Evolutionary conservation across 1,140 invertebrate genomes (phyloP).

Genomic region (Temnothorax nylanderi): DNA sequence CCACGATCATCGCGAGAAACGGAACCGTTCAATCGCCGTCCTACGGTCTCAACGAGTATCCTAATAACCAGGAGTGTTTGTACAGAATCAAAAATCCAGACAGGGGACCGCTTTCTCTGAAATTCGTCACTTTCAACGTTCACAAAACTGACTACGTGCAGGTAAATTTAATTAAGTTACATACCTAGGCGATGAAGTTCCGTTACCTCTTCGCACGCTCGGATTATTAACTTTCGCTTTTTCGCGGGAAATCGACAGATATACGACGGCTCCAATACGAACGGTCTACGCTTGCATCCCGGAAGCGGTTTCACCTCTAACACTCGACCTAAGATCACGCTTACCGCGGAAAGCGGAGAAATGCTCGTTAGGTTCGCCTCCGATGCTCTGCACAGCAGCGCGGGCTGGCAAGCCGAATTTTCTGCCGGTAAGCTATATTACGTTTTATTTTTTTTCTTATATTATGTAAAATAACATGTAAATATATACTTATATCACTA

Average conservation of each 20-base stretch:
- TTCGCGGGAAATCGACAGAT: slow-evolving; percentile 84
- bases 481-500: slow-evolving; percentile 16
- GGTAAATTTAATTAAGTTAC: slow-evolving; percentile 80
- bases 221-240: slow-evolving; percentile 14
- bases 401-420: slow-evolving; percentile 95
- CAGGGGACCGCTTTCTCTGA: slow-evolving; percentile 93
- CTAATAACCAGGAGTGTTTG: slow-evolving; percentile 96
- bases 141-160: slow-evolving; percentile 95
- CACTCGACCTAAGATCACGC: slow-evolving; percentile 92
- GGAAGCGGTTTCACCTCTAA: slow-evolving; percentile 94
- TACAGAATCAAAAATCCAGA: slow-evolving; percentile 95
- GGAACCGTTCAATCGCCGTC: slow-evolving; percentile 96
- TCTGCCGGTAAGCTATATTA: slow-evolving; percentile 90
- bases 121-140: slow-evolving; percentile 94
- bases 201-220: neutral
- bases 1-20: slow-evolving; percentile 92
- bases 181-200: neutral
- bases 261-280: slow-evolving; percentile 95
- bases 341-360: slow-evolving; percentile 96
- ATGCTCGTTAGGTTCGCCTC: slow-evolving; percentile 95
- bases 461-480: neutral
- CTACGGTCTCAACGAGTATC: slow-evolving; percentile 93
- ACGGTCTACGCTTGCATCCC: slow-evolving; percentile 94
- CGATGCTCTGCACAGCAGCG: slow-evolving; percentile 93
- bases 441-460: neutral